Base-by-base conservation (phyloP, 2,113 vertebrate genomes). In the Notarius lentiginosus region DNA sequence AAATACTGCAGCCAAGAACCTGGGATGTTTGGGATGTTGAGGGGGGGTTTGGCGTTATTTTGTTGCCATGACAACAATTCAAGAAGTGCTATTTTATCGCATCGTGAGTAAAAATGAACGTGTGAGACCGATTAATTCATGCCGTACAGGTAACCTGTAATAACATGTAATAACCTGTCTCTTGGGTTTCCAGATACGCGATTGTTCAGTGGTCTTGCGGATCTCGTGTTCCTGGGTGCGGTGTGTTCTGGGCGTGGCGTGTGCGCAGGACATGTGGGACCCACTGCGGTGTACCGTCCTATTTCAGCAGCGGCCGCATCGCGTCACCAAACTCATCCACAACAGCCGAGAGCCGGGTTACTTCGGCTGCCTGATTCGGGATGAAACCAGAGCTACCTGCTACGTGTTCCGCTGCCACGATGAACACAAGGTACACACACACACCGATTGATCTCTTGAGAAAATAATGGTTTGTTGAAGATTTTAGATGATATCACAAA, bases 321-420 rank as follows among this genome's bases (percentile, higher is more conserved):
- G 91, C 0, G 93, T 98, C 83, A 96, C 96, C 91, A 99, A 97
- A 87, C 94, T 99, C 80, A 97, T 99, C 84, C 97, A 98, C 94
- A 97, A 99, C 92, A 99, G 98, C 88, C 96, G 96, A 0, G 97
- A 99, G 81, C 97, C 97, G 0, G 96, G 94, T 84, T 97, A 97
- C 92, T 99, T 99, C 30, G 97, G 96, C 24, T 99, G 96, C 89
- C 93, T 99, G 91, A 94, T 97, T 91, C 96, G 94, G 90, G 95
- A 95, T 20, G 85, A 88, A 22, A 82, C 84, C 0, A 58, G 56
- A 83, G 97, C 96, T 72, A 93, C 95, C 93, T 99, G 97, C 93
- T 97, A 97, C 1, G 97, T 99, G 53, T 98, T 99, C 95, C 96
- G 95, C 92, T 96, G 97, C 14, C 95, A 96, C 2, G 97, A 98